Conservation (phyloP, 1,140 invertebrate species). For the Drosophila biarmipes region DNA sequence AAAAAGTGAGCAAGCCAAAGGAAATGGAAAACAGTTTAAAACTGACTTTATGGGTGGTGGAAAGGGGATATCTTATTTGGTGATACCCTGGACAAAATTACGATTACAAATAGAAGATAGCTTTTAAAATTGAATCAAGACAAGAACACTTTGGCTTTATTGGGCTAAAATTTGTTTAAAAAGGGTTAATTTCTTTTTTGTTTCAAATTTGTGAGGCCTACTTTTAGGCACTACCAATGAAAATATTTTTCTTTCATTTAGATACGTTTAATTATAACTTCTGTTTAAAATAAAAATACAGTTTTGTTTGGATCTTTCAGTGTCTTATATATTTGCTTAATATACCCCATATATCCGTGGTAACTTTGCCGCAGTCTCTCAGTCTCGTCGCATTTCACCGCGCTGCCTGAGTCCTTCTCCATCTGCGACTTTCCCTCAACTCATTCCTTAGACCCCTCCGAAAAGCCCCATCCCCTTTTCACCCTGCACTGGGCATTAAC, state of each 20-base stretch:
- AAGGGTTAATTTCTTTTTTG: too few species aligned
- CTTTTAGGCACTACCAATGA: neutral
- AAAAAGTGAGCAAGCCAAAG: slow-evolving; percentile 20
- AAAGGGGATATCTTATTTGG: neutral
- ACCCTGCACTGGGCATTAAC: slow-evolving; percentile 40
- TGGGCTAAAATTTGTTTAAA: too few species aligned
- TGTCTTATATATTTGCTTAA: slow-evolving; percentile 3
- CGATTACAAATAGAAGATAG: neutral
- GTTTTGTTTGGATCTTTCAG: too few species aligned
- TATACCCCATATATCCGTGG: slow-evolving; percentile 1
- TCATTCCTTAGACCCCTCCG: neutral
- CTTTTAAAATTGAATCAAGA: neutral
- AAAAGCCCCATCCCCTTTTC: slow-evolving; percentile 1
- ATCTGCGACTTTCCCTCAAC: slow-evolving; percentile 30
- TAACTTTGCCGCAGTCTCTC: slow-evolving; percentile 57
- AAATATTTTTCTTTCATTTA: neutral
- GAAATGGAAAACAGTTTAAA: slow-evolving; percentile 32
- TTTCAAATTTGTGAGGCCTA: neutral
- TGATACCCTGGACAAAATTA: slow-evolving; percentile 1
- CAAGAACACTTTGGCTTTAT: neutral
- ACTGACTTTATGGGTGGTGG: neutral
- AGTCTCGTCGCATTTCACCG: slow-evolving; percentile 38
- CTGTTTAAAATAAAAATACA: neutral
- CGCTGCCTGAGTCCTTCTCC: slow-evolving; percentile 25
- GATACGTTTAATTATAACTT: too few species aligned